Conservation (phyloP, 1,140 invertebrate genomes). For the Thaumetopoea pityocampa region DNA sequence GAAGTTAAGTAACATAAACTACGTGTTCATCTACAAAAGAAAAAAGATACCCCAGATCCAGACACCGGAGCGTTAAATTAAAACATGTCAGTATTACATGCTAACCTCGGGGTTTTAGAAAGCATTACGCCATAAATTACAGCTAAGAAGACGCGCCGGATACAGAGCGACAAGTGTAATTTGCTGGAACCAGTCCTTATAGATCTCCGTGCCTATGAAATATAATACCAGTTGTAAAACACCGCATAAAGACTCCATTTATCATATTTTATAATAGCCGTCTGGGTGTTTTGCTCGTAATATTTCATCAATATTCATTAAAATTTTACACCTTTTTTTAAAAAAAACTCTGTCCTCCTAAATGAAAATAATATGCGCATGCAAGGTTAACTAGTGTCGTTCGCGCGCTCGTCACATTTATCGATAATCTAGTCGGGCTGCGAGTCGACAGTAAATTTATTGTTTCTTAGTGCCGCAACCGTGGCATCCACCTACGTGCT, state of each 20-base stretch:
- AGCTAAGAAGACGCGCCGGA: constrained; percentile 35
- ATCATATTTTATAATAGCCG: constrained; percentile 4
- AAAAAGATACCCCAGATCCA: too few species aligned
- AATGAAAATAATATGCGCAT: too few species aligned
- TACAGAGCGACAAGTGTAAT: constrained; percentile 39
- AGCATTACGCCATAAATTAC: constrained; percentile 38
- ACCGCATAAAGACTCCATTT: constrained; percentile 19
- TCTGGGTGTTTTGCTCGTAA: constrained; percentile 14
- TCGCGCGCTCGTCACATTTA: constrained; percentile 47
- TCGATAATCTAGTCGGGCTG: constrained; percentile 36
- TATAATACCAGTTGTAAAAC: constrained; percentile 18
- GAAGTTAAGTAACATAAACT: too few species aligned
- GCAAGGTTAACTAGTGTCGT: too few species aligned
- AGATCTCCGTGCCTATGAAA: constrained; percentile 13
- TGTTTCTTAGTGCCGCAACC: constrained; percentile 35
- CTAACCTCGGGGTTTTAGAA: constrained; percentile 44
- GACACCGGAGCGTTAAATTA: constrained; percentile 8
- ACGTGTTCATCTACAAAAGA: too few species aligned
- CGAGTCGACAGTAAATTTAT: constrained; percentile 48
- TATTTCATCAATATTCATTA: constrained; percentile 9
- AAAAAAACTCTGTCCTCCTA: too few species aligned
- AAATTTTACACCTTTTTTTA: too few species aligned
- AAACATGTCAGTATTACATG: constrained; percentile 13
- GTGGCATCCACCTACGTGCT: constrained; percentile 38
- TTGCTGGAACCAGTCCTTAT: constrained; percentile 40